phyloP scores from a whole-genome alignment of 2,888 invertebrate species.

The Alloscopus bannaensis region DNA sequence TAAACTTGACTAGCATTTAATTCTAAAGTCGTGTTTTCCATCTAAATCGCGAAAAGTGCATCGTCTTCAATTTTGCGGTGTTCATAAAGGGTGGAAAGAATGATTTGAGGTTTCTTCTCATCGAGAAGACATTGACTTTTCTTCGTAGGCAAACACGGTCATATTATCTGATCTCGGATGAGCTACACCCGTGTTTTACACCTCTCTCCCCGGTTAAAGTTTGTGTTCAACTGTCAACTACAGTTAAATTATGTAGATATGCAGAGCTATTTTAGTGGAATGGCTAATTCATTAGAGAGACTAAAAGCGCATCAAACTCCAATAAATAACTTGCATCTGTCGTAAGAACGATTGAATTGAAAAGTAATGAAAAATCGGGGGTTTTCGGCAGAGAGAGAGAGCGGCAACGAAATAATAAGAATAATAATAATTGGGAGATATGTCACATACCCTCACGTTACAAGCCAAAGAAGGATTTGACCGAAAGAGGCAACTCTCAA shows the following conservation, averaged over 20 bases:
- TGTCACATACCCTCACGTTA: slow-evolving; percentile 34
- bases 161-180: too few relatives aligned
- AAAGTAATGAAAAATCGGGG: slow-evolving; percentile 17
- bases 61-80: too few relatives aligned
- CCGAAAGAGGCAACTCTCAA: slow-evolving; percentile 58
- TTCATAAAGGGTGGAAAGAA: too few relatives aligned
- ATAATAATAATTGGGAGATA: slow-evolving; percentile 43
- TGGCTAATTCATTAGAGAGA: slow-evolving; percentile 39
- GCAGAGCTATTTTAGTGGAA: slow-evolving; percentile 24
- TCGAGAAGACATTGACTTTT: too few relatives aligned
- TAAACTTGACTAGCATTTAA: too few relatives aligned
- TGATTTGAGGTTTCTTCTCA: too few relatives aligned
- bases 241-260: slow-evolving; percentile 17
- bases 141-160: too few relatives aligned
- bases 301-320: slow-evolving; percentile 33
- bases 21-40: too few relatives aligned
- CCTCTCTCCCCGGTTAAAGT: not conserved
- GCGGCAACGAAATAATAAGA: not conserved
- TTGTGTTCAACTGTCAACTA: slow-evolving; percentile 21
- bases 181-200: not conserved
- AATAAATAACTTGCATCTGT: slow-evolving; percentile 30
- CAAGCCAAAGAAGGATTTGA: slow-evolving; percentile 47
- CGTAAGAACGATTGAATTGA: slow-evolving; percentile 23
- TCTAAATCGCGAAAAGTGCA: too few relatives aligned
- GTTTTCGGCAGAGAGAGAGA: too few relatives aligned